Base-by-base conservation (phyloP, 2,888 invertebrate genomes). In the Drosophila monieri region DNA sequence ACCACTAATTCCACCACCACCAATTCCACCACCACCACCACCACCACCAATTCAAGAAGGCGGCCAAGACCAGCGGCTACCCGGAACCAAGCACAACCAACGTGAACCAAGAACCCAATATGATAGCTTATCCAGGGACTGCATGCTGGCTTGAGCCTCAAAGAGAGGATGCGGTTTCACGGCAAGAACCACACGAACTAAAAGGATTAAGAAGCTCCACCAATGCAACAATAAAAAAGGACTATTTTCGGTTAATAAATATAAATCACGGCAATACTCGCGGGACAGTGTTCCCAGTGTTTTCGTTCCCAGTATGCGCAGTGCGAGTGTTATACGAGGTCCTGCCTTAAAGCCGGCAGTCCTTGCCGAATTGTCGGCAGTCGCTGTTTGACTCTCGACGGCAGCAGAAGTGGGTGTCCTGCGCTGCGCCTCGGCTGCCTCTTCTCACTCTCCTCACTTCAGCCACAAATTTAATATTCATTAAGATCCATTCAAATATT, bases 301-400 rank as follows among this genome's bases (percentile, higher is more conserved):
- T 41, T 15, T 18, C 64, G 48, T 85, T 74, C 85, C 85, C 85
- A 84, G 67, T 53, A 68, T 68, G 57, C 43, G 21, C 9, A 3
- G 0, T 39, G 9, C 27, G 27, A 27, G 9, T 9, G 9, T 27
- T 69, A 69, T 69, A 67, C 59, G 37, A 37, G 37, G 12, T n/a
- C 15, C 2, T 10, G 32, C 15, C 74, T 81, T 85, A 81, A 85
- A 80, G 58, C 39, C 44, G 51, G 47, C 15, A 5, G 23, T 48
- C 32, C 14, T 12, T 6, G 6, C 25, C 14, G 8, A 39, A 69
- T 15, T 41, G 48, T 25, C 57, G 41, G 27, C 74, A 85, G 79
- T 85, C 79, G 65, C 41, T 53, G 48, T 35, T 66, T 57, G 74
- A 56, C 68, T 54, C 39, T 25, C 78, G 18, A 41, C 2, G 15